These are phyloP conservation scores for Leptonema lineaticorne DNA, from an alignment of 1,140 invertebrate species.

Conservation along the genomic window DNA sequence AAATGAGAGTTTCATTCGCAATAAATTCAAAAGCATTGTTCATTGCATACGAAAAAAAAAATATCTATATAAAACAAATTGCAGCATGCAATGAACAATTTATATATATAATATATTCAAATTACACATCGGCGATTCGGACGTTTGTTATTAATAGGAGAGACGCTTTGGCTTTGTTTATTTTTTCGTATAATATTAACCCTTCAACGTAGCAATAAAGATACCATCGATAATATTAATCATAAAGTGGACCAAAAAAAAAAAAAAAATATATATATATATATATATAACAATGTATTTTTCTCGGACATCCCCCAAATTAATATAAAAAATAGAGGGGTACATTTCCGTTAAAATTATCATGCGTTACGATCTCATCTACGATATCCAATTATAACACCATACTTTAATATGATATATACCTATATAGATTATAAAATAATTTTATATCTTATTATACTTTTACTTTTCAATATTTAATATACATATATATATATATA, in stretches of 20 bases:
- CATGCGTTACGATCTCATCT: not conserved
- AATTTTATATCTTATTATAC: no score
- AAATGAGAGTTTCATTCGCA: no score
- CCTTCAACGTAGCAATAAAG: slow-evolving; percentile 13
- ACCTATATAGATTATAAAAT: not conserved
- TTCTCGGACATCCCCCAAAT: not conserved
- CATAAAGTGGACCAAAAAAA: not conserved
- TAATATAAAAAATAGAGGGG: slow-evolving; percentile 5
- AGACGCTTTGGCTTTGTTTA: not conserved
- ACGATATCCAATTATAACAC: not conserved
- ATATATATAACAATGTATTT: not conserved
- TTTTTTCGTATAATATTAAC: slow-evolving; percentile 15
- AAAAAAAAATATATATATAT: no score
- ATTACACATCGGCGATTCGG: not conserved
- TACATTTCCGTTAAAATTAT: not conserved
- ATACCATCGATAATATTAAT: slow-evolving; percentile 11
- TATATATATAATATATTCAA: no score
- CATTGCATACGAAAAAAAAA: no score
- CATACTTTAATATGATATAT: not conserved
- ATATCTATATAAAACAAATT: no score
- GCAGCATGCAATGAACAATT: no score
- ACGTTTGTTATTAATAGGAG: not conserved
- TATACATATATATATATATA: not conserved
- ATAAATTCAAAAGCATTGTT: no score
- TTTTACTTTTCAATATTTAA: no score